Base-by-base conservation (phyloP, 92 coral and sea anemone genomes). In the Paramuricea clavata region DNA sequence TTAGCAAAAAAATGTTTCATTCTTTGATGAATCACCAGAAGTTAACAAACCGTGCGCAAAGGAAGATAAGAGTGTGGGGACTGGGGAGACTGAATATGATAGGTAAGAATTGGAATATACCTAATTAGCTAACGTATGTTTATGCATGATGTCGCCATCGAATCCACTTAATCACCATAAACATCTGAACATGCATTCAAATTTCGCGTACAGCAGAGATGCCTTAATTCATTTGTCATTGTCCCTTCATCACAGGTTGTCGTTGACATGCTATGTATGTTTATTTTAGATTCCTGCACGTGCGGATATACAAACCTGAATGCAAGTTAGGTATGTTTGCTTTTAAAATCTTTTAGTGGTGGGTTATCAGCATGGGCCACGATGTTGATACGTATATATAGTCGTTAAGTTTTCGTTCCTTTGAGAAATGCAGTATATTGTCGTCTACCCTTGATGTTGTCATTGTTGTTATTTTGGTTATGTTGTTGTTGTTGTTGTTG, bases 61-160 rank as follows among this genome's bases (percentile, higher is more conserved):
- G 61, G 92, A 77, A 65, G 98, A 95, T 56, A 86, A 93, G 71
- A 83, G 82, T 28, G 93, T 95, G 36, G 95, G 98, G 96, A 95
- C 98, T 6, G 91, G 93, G 36, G 98, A 94, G 77, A 94, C 96
- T 1, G 94, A 93, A 41, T 95, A 79, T 87, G 96, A 95, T 42
- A 94, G 91, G 98, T 95, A 67, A 43, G 15, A 6, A 13, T 49
- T 10, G 25, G 27, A 42, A 30, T 5, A 13, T 22, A 35, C 26
- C 22, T n/a, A 10, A 19, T 44, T 3, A n/a, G 13, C 17, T 47
- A 10, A 47, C 52, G 9, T 12, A 9, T 47, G 12, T 12, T 8
- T 39, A 39, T 39, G 4, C 44, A 39, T 39, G 44, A 10, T 12
- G 52, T 36, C 8, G 42, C 42, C 42, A 36, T 36, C 42, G 4